Conservation (phyloP, 2,888 invertebrate species). For the Acanthoscelides obtectus region DNA sequence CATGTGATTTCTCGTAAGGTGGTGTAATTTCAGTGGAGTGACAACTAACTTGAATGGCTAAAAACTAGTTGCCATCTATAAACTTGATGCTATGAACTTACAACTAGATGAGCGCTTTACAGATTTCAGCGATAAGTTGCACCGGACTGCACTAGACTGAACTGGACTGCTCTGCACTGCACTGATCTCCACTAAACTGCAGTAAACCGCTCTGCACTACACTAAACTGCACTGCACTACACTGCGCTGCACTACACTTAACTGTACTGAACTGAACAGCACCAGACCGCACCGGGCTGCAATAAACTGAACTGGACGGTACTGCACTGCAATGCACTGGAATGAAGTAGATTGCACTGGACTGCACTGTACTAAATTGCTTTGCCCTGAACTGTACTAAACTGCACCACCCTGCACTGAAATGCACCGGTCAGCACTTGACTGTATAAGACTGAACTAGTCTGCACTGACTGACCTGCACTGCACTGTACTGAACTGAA, state of each 20-base stretch:
- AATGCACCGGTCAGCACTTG: not conserved
- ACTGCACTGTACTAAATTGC: conserved; percentile 3
- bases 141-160: no score
- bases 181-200: not conserved
- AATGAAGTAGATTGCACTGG: conserved; percentile 1
- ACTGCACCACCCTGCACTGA: conserved; percentile 2
- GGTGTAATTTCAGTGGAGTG: no score
- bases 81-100: no score
- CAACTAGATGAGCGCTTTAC: no score
- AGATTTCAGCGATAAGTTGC: no score
- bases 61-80: no score
- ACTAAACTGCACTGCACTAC: not conserved
- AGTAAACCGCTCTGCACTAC: not conserved
- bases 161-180: not conserved
- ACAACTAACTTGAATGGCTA: no score
- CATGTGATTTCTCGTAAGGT: no score
- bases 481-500: conserved; percentile 1
- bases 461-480: conserved; percentile 1
- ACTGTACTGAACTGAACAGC: conserved; percentile 1
- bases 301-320: conserved; percentile 3
- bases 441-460: conserved; percentile 1
- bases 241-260: conserved; percentile 1
- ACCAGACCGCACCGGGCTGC: not conserved
- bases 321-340: conserved; percentile 2
- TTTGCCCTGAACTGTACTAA: conserved; percentile 1